Evolutionary conservation across 2,113 vertebrate genomes (phyloP).

Genomic region (Xiphophorus hellerii): DNA sequence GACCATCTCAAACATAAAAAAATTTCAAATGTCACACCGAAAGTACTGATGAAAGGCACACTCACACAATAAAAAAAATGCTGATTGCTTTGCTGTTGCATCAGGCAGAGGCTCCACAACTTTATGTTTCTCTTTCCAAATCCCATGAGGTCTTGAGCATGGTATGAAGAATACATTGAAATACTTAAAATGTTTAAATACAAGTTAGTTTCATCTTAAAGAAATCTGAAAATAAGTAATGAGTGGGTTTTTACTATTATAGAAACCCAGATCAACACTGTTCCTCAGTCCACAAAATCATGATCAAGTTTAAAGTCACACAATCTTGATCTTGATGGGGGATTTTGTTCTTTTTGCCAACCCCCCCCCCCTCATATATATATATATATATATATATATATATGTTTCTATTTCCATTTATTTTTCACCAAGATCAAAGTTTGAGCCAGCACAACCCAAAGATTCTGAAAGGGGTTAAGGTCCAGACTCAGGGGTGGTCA

Average conservation of each 20-base stretch:
- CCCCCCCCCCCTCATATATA: accelerated
- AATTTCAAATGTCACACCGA: neutral
- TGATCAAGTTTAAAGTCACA: no score
- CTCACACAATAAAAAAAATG: neutral
- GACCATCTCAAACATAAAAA: neutral
- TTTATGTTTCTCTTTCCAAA: neutral
- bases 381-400: no score
- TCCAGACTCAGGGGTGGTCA: no score
- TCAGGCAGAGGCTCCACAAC: neutral
- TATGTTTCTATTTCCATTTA: no score
- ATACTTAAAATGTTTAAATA: neutral
- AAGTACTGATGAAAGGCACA: neutral
- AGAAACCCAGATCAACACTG: no score
- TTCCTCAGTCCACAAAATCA: no score
- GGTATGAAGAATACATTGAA: neutral
- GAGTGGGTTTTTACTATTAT: neutral
- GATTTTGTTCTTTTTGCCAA: no score
- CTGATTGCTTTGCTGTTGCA: neutral
- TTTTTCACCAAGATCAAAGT: no score
- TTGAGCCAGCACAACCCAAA: no score
- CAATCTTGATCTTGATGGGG: no score
- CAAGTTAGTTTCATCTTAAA: neutral
- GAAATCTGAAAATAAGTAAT: neutral
- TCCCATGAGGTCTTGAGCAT: neutral
- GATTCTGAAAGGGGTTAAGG: no score